Percentiles rank a stretch among this genome's conserved stretches.
Evolutionary conservation across 2,888 invertebrate genomes (phyloP).

Genomic region (Drosophila gaucha): DNA sequence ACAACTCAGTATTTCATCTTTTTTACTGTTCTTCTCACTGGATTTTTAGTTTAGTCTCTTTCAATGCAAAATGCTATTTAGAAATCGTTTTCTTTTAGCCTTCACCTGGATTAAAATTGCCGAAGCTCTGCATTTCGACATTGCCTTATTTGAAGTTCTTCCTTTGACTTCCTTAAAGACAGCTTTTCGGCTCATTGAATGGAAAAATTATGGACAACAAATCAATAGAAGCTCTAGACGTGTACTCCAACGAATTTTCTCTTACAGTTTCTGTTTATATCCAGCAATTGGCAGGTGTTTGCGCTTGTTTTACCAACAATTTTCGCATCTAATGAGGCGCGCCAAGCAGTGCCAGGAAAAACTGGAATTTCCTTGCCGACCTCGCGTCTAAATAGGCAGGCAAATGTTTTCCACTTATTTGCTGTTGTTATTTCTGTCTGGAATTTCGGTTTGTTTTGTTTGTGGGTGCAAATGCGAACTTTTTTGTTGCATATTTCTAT

Average conservation of each 20-base stretch:
- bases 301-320: slow-evolving; percentile 83
- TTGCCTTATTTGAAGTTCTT: background rate
- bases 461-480: slow-evolving; percentile 57
- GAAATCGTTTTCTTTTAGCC: no score
- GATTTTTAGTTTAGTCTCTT: no score
- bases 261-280: slow-evolving; percentile 18
- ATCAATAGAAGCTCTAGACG: slow-evolving; percentile 63
- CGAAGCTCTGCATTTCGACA: background rate
- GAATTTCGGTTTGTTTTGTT: slow-evolving; percentile 39
- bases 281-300: slow-evolving; percentile 76
- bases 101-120: no score
- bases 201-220: slow-evolving; percentile 83
- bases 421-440: slow-evolving; percentile 43
- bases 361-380: background rate
- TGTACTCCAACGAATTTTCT: slow-evolving; percentile 4
- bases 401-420: slow-evolving; percentile 74
- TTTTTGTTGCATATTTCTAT: slow-evolving; percentile 46
- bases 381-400: slow-evolving; percentile 48
- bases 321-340: slow-evolving; percentile 71
- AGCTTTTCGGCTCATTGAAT: slow-evolving; percentile 76
- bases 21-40: background rate
- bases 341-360: slow-evolving; percentile 18
- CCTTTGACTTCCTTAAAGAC: background rate
- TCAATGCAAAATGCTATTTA: background rate
- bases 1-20: background rate